Base-by-base conservation (phyloP, 2,888 invertebrate species). In the Geotrupes spiniger region DNA sequence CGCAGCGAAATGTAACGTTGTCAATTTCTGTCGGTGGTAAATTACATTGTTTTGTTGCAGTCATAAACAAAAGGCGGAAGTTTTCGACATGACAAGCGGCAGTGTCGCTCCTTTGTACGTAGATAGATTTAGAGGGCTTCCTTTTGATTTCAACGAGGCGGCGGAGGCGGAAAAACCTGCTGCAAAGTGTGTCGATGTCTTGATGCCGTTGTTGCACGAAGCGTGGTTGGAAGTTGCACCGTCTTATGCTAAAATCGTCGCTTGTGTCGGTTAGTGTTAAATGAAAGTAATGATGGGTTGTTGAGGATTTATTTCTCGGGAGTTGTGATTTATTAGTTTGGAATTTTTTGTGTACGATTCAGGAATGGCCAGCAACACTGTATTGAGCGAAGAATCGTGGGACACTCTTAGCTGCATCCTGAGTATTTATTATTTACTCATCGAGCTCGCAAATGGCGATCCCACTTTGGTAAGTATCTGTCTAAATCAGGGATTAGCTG, bases 151-250 rank as follows among this genome's bases (percentile, higher is more conserved):
- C 14, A 33, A 14, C 14, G 2, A 43, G 26, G 10, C 8, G 10
- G 9, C 4, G 1, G 21, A 41, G 4, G 42, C 25, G 1, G 26
- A 21, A 8, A 38, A 14, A 12, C 17, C 38, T 25, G 31, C 38
- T 4, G 46, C 36, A 9, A 12, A 77, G 40, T 87, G 89, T 66
- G 76, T 85, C 21, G 75, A 80, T 50, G 80, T 81, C 26, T 73
- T 92, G 36, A 77, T 92, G 72, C 89, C 92, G 1, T 73, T 93
- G 15, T 75, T 93, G 45, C 79, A 87, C 66, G 90, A 92, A 68
- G 87, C 87, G 40, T 93, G 92, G 91, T 69, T 89, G 15, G 93
- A 93, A 76, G 85, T 85, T 9, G 76, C 81, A 38, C 84, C 88
- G 1, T 63, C 65, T 12, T 50, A 51, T 57, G 57, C 27, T 4